Evolutionary conservation across 2,888 invertebrate genomes (phyloP), one percentile per base, ranked within the genome.

Genomic region (Meganola albula): DNA sequence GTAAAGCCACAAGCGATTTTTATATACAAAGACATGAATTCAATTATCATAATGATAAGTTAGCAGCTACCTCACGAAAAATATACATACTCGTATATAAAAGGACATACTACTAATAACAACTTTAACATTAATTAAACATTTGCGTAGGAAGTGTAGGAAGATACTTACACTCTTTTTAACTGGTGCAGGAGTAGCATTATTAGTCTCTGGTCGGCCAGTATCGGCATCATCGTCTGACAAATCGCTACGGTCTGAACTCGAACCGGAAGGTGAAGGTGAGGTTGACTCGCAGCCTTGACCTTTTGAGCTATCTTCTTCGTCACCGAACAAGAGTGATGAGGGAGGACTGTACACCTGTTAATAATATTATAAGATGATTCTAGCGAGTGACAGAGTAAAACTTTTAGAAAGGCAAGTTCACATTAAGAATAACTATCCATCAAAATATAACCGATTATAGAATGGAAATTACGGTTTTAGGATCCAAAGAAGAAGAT

Each of bases 261-360:
- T 91, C 16, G 93, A 94, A 0, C 91, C 92, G 0, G 92, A 92
- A 0, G 93, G 92, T 3, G 91, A 90, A 0, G 93, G 92, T 0
- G 93, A 93, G 16, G 91, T 90, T 0, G 91, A 89, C 20, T 61
- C 89, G 61, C 58, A 60, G 0, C 67, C 87, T 72, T 40, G 49
- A 16, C 40, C 52, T 21, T 43, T 54, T 1, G 31, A 51, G 6
- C 79, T 84, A 29, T 41, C 22, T 47, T 79, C 80, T 68, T 88
- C 90, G 0, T 96, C 95, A 42, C 96, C 97, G 59, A 95, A 93
- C 76, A 95, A 95, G 13, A 99, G 87, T 4, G 92, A 90, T 25
- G 93, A 93, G 0, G 99, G 99, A 1, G 98, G 98, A 63, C 93
- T 92, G 83, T 97, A 99, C 7, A 98, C 93, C 68, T 90, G 76